These are phyloP conservation scores for Microcebus tavaratra DNA, from an alignment of 2,113 vertebrate genomes.

Conservation along the genomic window DNA sequence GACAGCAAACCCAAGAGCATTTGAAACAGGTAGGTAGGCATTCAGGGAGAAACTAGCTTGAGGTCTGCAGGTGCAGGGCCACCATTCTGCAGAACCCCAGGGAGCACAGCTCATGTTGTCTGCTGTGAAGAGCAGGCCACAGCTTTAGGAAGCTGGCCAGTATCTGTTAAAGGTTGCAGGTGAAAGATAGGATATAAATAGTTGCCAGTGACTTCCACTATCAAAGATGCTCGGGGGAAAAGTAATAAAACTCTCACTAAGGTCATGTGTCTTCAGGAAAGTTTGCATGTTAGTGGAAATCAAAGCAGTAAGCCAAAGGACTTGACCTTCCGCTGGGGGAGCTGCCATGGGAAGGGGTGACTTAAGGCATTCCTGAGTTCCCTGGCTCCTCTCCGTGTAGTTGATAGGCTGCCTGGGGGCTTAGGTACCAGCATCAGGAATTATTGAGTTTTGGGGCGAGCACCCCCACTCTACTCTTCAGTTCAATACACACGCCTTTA, in stretches of 20 bases:
- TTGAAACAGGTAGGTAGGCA: not conserved
- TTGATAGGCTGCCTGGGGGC: not conserved
- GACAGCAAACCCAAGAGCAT: not conserved
- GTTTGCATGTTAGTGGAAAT: not conserved
- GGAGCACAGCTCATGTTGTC: not conserved
- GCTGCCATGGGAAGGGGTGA: not conserved
- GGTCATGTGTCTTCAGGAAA: not conserved
- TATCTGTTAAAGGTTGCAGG: slow-evolving; percentile 8
- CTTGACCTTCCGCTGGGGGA: not conserved
- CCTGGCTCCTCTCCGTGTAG: not conserved
- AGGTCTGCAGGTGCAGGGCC: not conserved
- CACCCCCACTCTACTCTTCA: not conserved
- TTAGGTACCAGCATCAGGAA: not conserved
- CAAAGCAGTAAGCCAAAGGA: not conserved
- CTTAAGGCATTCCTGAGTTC: not conserved
- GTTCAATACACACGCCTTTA: slow-evolving; percentile 52
- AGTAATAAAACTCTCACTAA: not conserved
- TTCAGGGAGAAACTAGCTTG: not conserved
- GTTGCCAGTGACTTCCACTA: not conserved
- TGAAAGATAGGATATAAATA: not conserved
- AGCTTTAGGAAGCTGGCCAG: not conserved
- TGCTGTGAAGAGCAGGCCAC: not conserved
- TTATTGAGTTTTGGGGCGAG: not conserved
- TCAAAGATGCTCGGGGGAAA: not conserved
- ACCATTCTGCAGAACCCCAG: not conserved